Conservation (phyloP, 2,888 invertebrate genomes). For the Alcis repandata region DNA sequence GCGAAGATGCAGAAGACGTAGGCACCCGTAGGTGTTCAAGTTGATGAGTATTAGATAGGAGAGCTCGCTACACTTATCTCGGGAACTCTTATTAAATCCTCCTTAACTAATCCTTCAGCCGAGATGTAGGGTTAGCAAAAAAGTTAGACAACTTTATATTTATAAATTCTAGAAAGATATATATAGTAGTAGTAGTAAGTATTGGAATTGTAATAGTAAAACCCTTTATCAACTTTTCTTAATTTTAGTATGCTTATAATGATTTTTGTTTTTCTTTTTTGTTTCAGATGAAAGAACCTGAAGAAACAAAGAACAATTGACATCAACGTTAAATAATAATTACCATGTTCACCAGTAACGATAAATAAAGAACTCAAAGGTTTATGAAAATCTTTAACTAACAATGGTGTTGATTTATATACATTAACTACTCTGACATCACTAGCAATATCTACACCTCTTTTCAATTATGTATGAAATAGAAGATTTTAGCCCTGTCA, state of each 20-base stretch:
- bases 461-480: too few relatives aligned
- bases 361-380: too few relatives aligned
- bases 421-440: too few relatives aligned
- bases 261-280: neutral
- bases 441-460: too few relatives aligned
- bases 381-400: too few relatives aligned
- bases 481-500: too few relatives aligned
- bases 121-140: slow-evolving; percentile 64
- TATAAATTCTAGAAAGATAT: neutral
- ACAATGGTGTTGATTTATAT: too few relatives aligned
- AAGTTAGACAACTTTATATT: slow-evolving; percentile 8
- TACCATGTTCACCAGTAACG: too few relatives aligned
- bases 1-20: neutral
- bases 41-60: slow-evolving; percentile 70
- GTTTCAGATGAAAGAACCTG: neutral
- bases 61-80: slow-evolving; percentile 79
- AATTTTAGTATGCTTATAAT: neutral
- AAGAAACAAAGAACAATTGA: neutral
- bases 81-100: slow-evolving; percentile 85
- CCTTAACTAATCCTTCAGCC: slow-evolving; percentile 81
- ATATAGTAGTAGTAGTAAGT: too few relatives aligned
- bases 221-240: too few relatives aligned
- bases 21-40: slow-evolving; percentile 60
- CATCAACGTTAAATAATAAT: too few relatives aligned
- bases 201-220: neutral